phyloP scores from a whole-genome alignment of 1,140 invertebrate species.

The Holcopasites calliopsidis region DNA sequence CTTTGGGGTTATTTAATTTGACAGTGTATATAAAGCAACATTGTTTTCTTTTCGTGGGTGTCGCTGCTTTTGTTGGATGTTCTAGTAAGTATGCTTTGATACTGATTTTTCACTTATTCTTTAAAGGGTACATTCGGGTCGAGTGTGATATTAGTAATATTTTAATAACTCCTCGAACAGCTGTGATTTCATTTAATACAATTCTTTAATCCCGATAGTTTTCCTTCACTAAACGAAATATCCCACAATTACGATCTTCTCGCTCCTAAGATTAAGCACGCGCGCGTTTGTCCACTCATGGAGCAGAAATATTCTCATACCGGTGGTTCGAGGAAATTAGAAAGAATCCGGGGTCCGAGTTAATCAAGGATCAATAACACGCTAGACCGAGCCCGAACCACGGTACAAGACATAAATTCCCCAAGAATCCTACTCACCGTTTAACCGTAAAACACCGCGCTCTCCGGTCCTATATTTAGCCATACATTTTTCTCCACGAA shows the following conservation, averaged over 20 bases:
- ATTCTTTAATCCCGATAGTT: too few species aligned
- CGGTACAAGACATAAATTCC: slow-evolving; percentile 58
- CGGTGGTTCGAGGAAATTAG: slow-evolving; percentile 26
- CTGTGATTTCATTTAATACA: too few species aligned
- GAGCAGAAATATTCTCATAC: neutral
- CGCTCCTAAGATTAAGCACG: too few species aligned
- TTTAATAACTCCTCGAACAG: too few species aligned
- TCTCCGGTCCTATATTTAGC: slow-evolving; percentile 57
- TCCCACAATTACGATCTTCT: neutral
- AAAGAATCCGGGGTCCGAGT: slow-evolving; percentile 18
- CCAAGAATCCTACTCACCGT: slow-evolving; percentile 38
- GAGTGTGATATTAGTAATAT: too few species aligned
- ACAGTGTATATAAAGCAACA: neutral
- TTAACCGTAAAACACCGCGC: slow-evolving; percentile 54
- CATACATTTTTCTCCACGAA: slow-evolving; percentile 61
- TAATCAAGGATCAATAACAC: slow-evolving; percentile 46
- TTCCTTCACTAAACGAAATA: neutral
- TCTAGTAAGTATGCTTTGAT: neutral
- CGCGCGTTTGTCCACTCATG: neutral
- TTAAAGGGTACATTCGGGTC: too few species aligned
- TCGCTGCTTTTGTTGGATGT: too few species aligned
- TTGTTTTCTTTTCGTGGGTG: too few species aligned
- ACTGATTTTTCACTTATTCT: neutral
- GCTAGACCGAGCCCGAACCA: slow-evolving; percentile 28
- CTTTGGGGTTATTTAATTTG: neutral